Evolutionary conservation across 2,888 invertebrate species (phyloP), one percentile per base, ranked within the genome.

Genomic region (Willowsia nigromaculata): DNA sequence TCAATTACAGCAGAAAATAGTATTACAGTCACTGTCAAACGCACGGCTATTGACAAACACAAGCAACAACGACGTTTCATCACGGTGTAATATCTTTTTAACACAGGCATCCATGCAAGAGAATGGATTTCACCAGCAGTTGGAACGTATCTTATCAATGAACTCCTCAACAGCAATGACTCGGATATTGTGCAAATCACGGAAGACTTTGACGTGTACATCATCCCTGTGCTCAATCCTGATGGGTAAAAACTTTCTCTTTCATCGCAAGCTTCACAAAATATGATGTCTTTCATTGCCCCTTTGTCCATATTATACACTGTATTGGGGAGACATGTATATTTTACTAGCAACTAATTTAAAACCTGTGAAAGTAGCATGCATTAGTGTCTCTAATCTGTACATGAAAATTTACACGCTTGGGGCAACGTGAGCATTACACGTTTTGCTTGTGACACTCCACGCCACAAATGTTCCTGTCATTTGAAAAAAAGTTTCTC

Each of bases 61-160:
- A 7, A 2, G 47, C 4, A n/a, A 53, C 4, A 53, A 3, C 18
- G n/a, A 3, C n/a, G 11, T 59, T 25, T 59, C 13, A 27, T 37
- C 9, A 9, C 18, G 18, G 1, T 6, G 3, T 18, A 18, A 18
- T 56, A 22, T 18, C 22, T 30, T 9, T 37, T 68, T 68, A 30
- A 15, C 37, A 18, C 53, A 90, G 90, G 87, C 13, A 87, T 90
- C 47, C 91, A 91, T 30, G 89, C 91, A 13, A 94, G 96, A 68
- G 96, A 97, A 94, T 96, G 96, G 96, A 96, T 96, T 27, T 95
- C 96, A 0, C 96, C 96, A 0, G 96, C 96, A 0, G 95, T 95
- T 0, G 95, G 95, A 0, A 95, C 96, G 0, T 96, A 95, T 94
- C 95, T 97, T 78, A 95, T 97, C 27, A 96, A 96, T 91, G 95